Conservation (phyloP, 2,797 vertebrate genomes). For the Brotula barbata region DNA sequence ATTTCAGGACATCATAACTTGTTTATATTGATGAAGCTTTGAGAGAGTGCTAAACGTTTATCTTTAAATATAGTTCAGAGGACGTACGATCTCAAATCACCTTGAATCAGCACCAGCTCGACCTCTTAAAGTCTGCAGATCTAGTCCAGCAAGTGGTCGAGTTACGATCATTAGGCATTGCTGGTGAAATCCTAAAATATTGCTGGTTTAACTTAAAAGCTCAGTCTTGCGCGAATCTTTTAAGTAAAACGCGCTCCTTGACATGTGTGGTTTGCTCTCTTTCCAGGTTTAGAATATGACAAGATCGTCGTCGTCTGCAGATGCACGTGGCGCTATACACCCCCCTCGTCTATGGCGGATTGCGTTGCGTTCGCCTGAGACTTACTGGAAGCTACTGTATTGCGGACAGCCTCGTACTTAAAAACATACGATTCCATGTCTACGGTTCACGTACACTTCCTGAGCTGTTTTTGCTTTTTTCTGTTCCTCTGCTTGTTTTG, state of each 20-base stretch:
- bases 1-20: conserved; percentile 8
- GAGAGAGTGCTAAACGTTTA: not conserved
- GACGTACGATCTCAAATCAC: conserved; percentile 24
- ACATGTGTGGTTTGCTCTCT: conserved; percentile 86
- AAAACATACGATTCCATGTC: conserved; percentile 70
- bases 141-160: conserved; percentile 18
- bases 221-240: conserved; percentile 64
- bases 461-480: conserved; percentile 63
- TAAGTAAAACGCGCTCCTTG: conserved; percentile 71
- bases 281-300: conserved; percentile 87
- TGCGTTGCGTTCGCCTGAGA: conserved; percentile 84
- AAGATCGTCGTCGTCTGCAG: conserved; percentile 84
- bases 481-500: conserved; percentile 69
- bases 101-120: conserved; percentile 33
- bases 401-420: conserved; percentile 76
- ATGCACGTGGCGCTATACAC: conserved; percentile 81
- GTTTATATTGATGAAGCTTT: conserved; percentile 5
- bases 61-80: not conserved
- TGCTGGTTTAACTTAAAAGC: conserved; percentile 45
- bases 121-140: conserved; percentile 28
- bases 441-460: conserved; percentile 52
- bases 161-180: conserved; percentile 20
- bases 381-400: conserved; percentile 81
- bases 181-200: conserved; percentile 42
- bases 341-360: conserved; percentile 79